Percentiles rank a stretch among this genome's conserved stretches.
Conservation (phyloP, 2,888 invertebrate species). For the Elegia similella region DNA sequence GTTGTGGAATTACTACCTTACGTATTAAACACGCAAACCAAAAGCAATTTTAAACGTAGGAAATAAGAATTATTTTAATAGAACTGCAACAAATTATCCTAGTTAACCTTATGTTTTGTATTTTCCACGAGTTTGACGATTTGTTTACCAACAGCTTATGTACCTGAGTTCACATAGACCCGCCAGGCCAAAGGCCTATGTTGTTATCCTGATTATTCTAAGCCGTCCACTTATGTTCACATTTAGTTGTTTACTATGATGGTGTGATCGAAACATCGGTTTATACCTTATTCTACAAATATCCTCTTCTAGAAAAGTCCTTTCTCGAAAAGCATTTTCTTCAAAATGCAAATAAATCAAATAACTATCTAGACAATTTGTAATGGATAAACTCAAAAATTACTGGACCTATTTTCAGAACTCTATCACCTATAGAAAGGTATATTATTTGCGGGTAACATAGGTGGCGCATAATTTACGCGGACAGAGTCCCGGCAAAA, state of each 20-base stretch:
- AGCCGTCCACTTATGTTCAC: slow-evolving; percentile 73
- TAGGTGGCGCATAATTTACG: too few relatives aligned
- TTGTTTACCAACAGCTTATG: slow-evolving; percentile 49
- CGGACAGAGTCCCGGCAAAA: too few relatives aligned
- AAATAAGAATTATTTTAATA: slow-evolving; percentile 55
- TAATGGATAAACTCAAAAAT: too few relatives aligned
- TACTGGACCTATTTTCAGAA: too few relatives aligned
- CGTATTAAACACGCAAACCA: slow-evolving; percentile 50
- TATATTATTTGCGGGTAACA: too few relatives aligned
- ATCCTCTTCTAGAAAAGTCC: too few relatives aligned
- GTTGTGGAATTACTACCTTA: too few relatives aligned
- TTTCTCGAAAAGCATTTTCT: too few relatives aligned
- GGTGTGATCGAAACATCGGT: slow-evolving; percentile 12
- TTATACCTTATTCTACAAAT: too few relatives aligned
- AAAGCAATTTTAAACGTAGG: slow-evolving; percentile 67
- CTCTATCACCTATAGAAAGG: too few relatives aligned
- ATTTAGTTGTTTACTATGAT: slow-evolving; percentile 43
- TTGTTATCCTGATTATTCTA: slow-evolving; percentile 46
- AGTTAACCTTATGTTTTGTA: slow-evolving; percentile 20
- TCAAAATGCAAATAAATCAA: too few relatives aligned
- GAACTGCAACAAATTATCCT: slow-evolving; percentile 34
- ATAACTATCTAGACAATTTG: too few relatives aligned
- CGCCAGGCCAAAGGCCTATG: slow-evolving; percentile 21
- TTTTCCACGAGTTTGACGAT: slow-evolving; percentile 31
- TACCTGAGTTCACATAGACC: slow-evolving; percentile 11